Percentiles rank a stretch among this genome's conserved stretches.
These are phyloP conservation scores for Rhyzopertha dominica DNA, from an alignment of 1,140 invertebrate species.

Conservation along the genomic window DNA sequence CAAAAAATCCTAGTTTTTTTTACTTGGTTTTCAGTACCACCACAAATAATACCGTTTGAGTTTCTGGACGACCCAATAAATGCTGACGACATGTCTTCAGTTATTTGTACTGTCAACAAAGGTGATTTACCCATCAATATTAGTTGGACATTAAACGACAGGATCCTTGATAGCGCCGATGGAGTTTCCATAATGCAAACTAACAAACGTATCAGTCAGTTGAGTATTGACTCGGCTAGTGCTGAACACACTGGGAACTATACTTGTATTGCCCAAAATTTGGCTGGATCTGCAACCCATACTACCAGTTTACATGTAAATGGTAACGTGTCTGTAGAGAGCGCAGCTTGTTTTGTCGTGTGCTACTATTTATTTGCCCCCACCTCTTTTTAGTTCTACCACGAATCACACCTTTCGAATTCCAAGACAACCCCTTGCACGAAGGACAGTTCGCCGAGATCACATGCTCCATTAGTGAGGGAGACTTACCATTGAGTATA, in stretches of 20 bases:
- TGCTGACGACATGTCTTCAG: slow-evolving; percentile 52
- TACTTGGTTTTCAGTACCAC: slow-evolving; percentile 50
- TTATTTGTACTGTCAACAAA: slow-evolving; percentile 52
- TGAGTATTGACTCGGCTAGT: slow-evolving; percentile 59
- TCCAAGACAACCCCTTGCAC: slow-evolving; percentile 52
- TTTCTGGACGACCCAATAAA: slow-evolving; percentile 49
- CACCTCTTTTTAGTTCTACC: slow-evolving; percentile 41
- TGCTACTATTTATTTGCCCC: slow-evolving; percentile 1
- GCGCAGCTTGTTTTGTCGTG: too few species aligned
- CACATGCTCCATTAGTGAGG: slow-evolving; percentile 25
- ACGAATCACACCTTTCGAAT: slow-evolving; percentile 61
- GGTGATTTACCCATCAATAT: slow-evolving; percentile 54
- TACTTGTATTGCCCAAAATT: slow-evolving; percentile 61
- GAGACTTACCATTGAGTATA: slow-evolving; percentile 36
- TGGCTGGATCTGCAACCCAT: slow-evolving; percentile 57
- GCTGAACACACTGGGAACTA: slow-evolving; percentile 58
- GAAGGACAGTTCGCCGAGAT: slow-evolving; percentile 38
- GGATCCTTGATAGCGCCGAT: slow-evolving; percentile 21
- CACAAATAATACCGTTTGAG: slow-evolving; percentile 51
- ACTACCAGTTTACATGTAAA: slow-evolving; percentile 58
- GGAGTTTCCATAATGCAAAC: slow-evolving; percentile 49
- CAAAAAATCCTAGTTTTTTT: not conserved
- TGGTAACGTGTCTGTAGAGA: slow-evolving; percentile 57
- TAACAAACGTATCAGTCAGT: slow-evolving; percentile 63
- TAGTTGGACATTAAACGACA: slow-evolving; percentile 43